Percentiles rank a stretch among this genome's conserved stretches.
Conservation (phyloP, 1,140 invertebrate genomes). For the Brachionus plicatilis region DNA sequence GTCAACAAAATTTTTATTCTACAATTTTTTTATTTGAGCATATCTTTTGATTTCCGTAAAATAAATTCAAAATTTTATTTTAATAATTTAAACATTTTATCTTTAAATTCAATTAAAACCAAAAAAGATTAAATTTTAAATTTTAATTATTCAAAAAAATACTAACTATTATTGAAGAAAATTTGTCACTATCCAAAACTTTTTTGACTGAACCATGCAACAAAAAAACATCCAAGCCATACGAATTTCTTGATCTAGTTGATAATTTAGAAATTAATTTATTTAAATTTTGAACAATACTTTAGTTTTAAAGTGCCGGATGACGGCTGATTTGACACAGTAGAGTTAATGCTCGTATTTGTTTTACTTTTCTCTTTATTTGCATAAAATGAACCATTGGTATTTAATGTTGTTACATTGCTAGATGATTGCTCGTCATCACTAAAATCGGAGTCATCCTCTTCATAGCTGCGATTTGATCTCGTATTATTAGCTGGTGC, state of each 20-base stretch:
- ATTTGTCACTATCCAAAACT: conserved; percentile 17
- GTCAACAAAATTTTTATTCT: too few relatives aligned
- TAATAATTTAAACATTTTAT: too few relatives aligned
- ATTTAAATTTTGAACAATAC: not conserved
- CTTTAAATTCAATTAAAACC: too few relatives aligned
- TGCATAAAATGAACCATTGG: not conserved
- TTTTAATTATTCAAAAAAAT: too few relatives aligned
- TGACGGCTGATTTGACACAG: not conserved
- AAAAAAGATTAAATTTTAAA: too few relatives aligned
- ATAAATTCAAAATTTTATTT: too few relatives aligned
- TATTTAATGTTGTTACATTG: not conserved
- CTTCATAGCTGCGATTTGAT: conserved; percentile 14
- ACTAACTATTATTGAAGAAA: conserved; percentile 33
- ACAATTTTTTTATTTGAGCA: too few relatives aligned
- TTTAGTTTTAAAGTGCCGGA: not conserved
- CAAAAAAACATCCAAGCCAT: conserved; percentile 37
- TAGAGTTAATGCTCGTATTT: not conserved
- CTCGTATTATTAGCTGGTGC: not conserved
- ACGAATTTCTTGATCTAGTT: conserved; percentile 4
- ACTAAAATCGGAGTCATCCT: conserved; percentile 2
- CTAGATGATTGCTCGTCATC: not conserved
- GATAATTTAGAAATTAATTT: not conserved
- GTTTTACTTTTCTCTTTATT: conserved; percentile 10
- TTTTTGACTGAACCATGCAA: conserved; percentile 14
- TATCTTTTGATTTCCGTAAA: too few relatives aligned